Conservation (phyloP, 2,888 invertebrate genomes). For the Xestia c-nigrum region DNA sequence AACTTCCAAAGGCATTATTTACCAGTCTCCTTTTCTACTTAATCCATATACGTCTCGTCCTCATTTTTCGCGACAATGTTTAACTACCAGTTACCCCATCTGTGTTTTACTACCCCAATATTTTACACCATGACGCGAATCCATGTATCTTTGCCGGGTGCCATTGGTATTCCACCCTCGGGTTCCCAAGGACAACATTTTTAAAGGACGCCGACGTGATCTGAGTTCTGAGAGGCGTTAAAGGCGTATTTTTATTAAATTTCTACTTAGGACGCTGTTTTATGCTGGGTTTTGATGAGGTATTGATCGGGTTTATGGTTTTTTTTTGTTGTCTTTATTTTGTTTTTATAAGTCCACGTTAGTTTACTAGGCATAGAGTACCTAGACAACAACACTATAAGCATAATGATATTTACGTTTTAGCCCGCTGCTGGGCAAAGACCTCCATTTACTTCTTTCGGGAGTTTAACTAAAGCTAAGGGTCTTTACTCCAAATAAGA, state of each 20-base stretch:
- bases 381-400: not conserved
- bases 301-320: constrained; percentile 19
- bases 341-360: not conserved
- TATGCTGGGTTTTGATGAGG: constrained; percentile 31
- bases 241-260: constrained; percentile 59
- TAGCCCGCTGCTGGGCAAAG: too few species aligned
- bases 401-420: too few species aligned
- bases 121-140: constrained; percentile 54
- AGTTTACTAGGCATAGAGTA: not conserved
- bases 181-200: constrained; percentile 56
- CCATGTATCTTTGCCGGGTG: constrained; percentile 55
- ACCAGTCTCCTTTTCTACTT: not conserved
- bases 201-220: constrained; percentile 65
- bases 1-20: not conserved
- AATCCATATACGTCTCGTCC: constrained; percentile 3
- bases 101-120: constrained; percentile 54
- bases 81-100: constrained; percentile 34
- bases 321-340: not conserved
- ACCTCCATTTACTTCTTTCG: too few species aligned
- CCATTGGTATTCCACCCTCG: constrained; percentile 63
- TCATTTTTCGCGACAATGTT: constrained; percentile 38
- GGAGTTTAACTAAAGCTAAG: not conserved
- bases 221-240: constrained; percentile 43
- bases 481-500: not conserved
- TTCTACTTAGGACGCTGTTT: constrained; percentile 33